Conservation (phyloP, 1,140 invertebrate genomes). For the Drosophila neocordata region DNA sequence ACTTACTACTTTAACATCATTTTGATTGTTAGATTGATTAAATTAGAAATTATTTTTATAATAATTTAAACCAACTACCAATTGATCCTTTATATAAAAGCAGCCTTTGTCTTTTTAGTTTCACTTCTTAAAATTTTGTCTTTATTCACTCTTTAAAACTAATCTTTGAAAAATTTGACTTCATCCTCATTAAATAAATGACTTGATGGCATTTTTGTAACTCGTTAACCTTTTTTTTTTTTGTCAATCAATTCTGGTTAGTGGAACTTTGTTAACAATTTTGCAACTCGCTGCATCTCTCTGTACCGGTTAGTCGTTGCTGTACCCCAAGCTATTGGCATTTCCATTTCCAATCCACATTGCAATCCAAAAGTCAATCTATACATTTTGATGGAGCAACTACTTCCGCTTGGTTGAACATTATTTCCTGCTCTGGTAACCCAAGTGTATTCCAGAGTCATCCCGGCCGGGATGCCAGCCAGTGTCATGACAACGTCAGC, state of each 20-base stretch:
- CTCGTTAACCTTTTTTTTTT: not conserved
- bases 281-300: not conserved
- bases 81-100: too few relatives aligned
- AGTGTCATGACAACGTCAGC: slow-evolving; percentile 60
- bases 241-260: not conserved
- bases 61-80: too few relatives aligned
- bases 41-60: too few relatives aligned
- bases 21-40: too few relatives aligned
- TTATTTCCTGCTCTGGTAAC: slow-evolving; percentile 59
- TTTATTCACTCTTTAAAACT: too few relatives aligned
- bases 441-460: slow-evolving; percentile 26
- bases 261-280: too few relatives aligned
- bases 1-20: too few relatives aligned
- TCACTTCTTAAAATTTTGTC: too few relatives aligned
- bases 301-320: too few relatives aligned
- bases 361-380: slow-evolving; percentile 70
- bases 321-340: not conserved
- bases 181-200: too few relatives aligned
- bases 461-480: slow-evolving; percentile 23
- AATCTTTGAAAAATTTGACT: too few relatives aligned
- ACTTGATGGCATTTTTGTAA: not conserved
- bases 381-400: slow-evolving; percentile 65
- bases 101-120: too few relatives aligned
- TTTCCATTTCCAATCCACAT: slow-evolving; percentile 12
- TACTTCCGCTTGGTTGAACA: slow-evolving; percentile 67